A percentile compares a stretch with the other conserved stretches of the same genome.
Conservation (phyloP, 2,797 vertebrate genomes). For the Anomalospiza imberbis region DNA sequence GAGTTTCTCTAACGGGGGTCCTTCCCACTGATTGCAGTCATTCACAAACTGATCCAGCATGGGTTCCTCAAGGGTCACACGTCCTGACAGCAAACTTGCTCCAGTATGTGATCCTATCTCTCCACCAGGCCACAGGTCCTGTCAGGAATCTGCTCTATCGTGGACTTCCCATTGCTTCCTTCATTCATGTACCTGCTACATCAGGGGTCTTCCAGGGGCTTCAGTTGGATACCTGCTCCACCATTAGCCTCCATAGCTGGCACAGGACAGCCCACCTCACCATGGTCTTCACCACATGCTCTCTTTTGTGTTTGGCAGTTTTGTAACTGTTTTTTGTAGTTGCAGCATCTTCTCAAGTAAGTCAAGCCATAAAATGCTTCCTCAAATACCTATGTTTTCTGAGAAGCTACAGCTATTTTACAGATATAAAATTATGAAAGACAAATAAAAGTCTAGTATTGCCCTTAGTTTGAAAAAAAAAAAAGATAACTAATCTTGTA, state of each 20-base stretch:
- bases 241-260: rapidly evolving
- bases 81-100: background rate
- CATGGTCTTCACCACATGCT: background rate
- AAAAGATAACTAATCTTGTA: background rate
- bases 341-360: background rate
- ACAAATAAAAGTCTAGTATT: background rate
- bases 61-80: rapidly evolving
- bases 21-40: background rate
- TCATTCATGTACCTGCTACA: background rate
- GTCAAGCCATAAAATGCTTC: background rate
- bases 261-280: background rate
- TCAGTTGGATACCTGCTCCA: background rate
- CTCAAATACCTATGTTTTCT: background rate
- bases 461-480: background rate
- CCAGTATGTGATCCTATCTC: background rate
- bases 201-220: rapidly evolving
- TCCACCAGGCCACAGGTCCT: background rate
- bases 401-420: background rate
- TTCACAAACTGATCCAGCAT: background rate
- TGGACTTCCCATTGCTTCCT: rapidly evolving
- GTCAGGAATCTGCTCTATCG: background rate
- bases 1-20: rapidly evolving
- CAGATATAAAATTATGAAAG: background rate
- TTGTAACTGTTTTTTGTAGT: background rate
- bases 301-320: background rate